A percentile compares a stretch with the other conserved stretches of the same genome.
These are phyloP conservation scores for Lucinisca nassula DNA, from an alignment of 2,888 invertebrate species.

Conservation along the genomic window DNA sequence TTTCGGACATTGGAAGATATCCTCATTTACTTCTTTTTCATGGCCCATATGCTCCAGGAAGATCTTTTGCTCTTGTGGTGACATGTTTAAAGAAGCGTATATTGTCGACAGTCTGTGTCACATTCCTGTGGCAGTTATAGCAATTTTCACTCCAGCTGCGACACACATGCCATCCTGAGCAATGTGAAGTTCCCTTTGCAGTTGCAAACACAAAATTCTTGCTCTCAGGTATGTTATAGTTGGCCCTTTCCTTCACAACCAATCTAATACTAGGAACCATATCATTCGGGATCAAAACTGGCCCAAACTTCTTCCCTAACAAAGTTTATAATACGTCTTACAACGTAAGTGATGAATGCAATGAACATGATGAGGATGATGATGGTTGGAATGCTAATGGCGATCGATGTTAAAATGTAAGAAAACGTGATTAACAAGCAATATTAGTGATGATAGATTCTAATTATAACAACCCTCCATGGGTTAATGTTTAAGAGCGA, in stretches of 20 bases:
- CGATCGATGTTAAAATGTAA: too few species aligned
- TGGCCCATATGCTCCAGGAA: slow-evolving; percentile 47
- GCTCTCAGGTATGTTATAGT: slow-evolving; percentile 22
- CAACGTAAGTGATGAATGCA: too few species aligned
- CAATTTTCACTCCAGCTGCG: neutral
- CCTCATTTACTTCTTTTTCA: slow-evolving; percentile 14
- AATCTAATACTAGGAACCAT: slow-evolving; percentile 29
- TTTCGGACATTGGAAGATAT: slow-evolving; percentile 42
- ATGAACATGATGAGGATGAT: too few species aligned
- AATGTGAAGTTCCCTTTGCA: slow-evolving; percentile 31
- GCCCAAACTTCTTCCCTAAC: slow-evolving; percentile 63
- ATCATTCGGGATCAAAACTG: slow-evolving; percentile 63
- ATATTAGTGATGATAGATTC: too few species aligned
- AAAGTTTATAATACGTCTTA: too few species aligned
- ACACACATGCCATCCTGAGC: slow-evolving; percentile 62
- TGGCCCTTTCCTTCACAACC: slow-evolving; percentile 35
- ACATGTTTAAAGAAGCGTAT: slow-evolving; percentile 37
- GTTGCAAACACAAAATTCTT: slow-evolving; percentile 66
- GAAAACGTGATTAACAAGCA: too few species aligned
- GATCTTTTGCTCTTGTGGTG: slow-evolving; percentile 10
- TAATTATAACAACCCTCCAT: too few species aligned
- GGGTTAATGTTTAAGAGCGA: too few species aligned
- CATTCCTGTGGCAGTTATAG: slow-evolving; percentile 16
- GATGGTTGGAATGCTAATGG: too few species aligned
- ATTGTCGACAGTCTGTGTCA: slow-evolving; percentile 32